Percentiles rank a stretch among this genome's conserved stretches.
phyloP scores from a whole-genome alignment of 2,113 vertebrate genomes.

The Aldabrachelys gigantea region DNA sequence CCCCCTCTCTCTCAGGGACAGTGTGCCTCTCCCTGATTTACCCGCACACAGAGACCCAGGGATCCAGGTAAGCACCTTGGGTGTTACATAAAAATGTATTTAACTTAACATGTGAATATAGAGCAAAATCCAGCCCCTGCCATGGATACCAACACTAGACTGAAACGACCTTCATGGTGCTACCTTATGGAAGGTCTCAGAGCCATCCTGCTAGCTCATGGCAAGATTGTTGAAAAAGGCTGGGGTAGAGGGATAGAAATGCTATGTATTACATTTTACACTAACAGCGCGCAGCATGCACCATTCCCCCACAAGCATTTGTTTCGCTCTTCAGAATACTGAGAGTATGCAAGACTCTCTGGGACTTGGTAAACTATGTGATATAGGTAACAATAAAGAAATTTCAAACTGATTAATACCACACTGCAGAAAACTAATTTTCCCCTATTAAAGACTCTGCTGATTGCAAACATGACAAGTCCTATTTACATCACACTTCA shows the following conservation, averaged over 20 bases:
- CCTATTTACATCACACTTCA: neutral
- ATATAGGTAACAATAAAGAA: neutral
- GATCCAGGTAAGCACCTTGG: neutral
- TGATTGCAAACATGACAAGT: neutral
- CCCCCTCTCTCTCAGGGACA: no score
- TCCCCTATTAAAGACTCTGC: neutral
- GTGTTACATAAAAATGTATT: neutral
- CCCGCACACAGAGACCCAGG: neutral
- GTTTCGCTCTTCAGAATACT: neutral
- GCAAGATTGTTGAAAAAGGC: neutral
- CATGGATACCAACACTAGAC: neutral
- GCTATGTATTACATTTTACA: neutral
- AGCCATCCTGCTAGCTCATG: neutral
- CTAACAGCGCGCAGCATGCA: neutral
- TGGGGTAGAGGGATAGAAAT: accelerated
- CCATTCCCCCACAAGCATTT: neutral
- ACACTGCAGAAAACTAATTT: neutral
- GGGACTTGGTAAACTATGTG: neutral
- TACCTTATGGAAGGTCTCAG: neutral
- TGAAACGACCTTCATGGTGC: accelerated
- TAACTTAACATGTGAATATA: neutral
- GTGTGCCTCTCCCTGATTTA: no score
- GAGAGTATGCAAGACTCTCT: neutral
- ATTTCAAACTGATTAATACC: neutral
- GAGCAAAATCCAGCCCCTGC: neutral